phyloP scores from a whole-genome alignment of 2,113 vertebrate species.

The Leptobrachium leishanense region DNA sequence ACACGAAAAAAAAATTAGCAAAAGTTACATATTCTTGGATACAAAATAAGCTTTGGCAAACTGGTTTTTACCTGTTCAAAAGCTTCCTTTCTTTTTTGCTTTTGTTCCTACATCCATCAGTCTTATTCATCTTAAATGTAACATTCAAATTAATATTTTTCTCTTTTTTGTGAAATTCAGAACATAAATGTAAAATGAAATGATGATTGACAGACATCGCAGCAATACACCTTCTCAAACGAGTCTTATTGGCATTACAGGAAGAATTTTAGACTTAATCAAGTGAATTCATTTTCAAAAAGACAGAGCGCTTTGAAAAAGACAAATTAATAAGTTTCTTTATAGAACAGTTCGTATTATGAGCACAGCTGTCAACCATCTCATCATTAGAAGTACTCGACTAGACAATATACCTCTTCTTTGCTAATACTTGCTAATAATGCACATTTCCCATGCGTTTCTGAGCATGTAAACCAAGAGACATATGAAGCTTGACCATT shows the following conservation, averaged over 20 bases:
- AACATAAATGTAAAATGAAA: slow-evolving; percentile 4
- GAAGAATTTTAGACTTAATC: slow-evolving; percentile 25
- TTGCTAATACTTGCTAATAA: slow-evolving; percentile 4
- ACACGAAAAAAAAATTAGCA: no score
- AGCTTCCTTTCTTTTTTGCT: neutral
- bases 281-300: slow-evolving; percentile 11
- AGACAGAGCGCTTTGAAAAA: neutral
- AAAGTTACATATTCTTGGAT: no score
- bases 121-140: slow-evolving; percentile 10
- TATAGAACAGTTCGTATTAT: neutral
- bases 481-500: neutral
- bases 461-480: neutral
- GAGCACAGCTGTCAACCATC: neutral
- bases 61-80: no score
- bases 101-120: slow-evolving; percentile 8
- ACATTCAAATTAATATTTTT: slow-evolving; percentile 10
- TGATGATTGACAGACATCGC: slow-evolving; percentile 32
- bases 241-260: slow-evolving; percentile 26
- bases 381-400: neutral
- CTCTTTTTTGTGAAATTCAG: neutral
- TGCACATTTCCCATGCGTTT: neutral
- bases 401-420: neutral
- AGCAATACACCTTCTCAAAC: slow-evolving; percentile 9
- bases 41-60: no score
- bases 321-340: neutral